Conservation (phyloP, 2,113 vertebrate genomes). For the Melanotaenia duboulayi region DNA sequence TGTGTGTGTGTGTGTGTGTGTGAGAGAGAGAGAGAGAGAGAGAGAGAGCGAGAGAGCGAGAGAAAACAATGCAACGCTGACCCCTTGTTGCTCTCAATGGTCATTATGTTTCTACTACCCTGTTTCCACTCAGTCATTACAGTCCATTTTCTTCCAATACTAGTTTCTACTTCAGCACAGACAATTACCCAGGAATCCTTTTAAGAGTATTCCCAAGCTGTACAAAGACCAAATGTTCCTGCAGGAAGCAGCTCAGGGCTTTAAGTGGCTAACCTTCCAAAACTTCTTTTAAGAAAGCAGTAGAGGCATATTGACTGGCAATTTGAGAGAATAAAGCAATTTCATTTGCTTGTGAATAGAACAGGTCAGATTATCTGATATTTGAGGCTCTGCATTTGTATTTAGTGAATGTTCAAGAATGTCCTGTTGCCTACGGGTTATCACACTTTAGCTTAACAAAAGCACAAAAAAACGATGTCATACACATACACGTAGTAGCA, state of each 20-base stretch:
- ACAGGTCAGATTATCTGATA: conserved; percentile 8
- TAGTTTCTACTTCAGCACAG: conserved; percentile 61
- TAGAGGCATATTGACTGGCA: conserved; percentile 51
- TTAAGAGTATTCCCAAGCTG: conserved; percentile 64
- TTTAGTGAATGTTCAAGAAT: background rate
- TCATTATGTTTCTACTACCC: conserved; percentile 53
- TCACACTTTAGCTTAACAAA: background rate
- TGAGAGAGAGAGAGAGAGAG: too few species aligned
- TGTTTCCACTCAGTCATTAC: conserved; percentile 57
- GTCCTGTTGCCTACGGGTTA: background rate
- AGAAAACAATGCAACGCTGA: conserved; percentile 38
- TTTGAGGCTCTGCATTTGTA: background rate
- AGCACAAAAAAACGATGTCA: background rate
- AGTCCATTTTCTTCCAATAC: conserved; percentile 64
- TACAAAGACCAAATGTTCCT: conserved; percentile 50
- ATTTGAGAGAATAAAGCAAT: conserved; percentile 13
- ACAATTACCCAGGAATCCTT: conserved; percentile 77
- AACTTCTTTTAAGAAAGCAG: conserved; percentile 35
- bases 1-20: too few species aligned
- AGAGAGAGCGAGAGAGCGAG: too few species aligned
- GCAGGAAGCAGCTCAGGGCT: conserved; percentile 39
- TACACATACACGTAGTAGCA: background rate
- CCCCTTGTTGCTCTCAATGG: conserved; percentile 25
- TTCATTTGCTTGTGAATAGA: conserved; percentile 50
- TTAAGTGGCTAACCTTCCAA: conserved; percentile 56